phyloP scores from a whole-genome alignment of 2,888 invertebrate genomes.

The Tenthredo amoena region DNA sequence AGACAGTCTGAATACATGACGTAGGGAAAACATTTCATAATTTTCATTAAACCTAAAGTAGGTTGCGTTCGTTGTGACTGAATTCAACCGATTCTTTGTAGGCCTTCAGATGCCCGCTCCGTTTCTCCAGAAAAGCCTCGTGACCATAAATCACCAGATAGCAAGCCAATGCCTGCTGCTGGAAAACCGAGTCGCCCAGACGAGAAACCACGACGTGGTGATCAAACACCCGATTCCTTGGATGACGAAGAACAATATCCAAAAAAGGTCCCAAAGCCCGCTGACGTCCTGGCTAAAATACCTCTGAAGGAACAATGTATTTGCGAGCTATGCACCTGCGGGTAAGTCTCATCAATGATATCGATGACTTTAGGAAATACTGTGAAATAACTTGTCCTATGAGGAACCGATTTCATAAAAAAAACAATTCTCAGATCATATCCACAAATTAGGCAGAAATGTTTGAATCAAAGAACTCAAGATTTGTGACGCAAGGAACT shows the following conservation, averaged over 20 bases:
- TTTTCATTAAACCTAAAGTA: background rate
- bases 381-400: too few relatives aligned
- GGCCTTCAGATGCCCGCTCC: conserved; percentile 57
- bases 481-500: too few relatives aligned
- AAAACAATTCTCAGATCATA: too few relatives aligned
- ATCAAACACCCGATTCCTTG: conserved; percentile 70
- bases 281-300: conserved; percentile 74
- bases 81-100: conserved; percentile 50
- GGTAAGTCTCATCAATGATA: conserved; percentile 82
- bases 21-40: background rate
- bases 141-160: conserved; percentile 62
- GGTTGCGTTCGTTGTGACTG: background rate
- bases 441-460: too few relatives aligned
- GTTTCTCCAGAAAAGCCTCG: conserved; percentile 68
- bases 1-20: background rate
- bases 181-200: conserved; percentile 66
- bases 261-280: conserved; percentile 75
- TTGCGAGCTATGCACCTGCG: conserved; percentile 94
- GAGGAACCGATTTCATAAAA: too few relatives aligned
- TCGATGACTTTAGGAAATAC: too few relatives aligned
- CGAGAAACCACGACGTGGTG: conserved; percentile 65
- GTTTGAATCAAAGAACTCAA: too few relatives aligned
- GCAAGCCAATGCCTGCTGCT: conserved; percentile 64
- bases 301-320: conserved; percentile 89
- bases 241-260: conserved; percentile 61